Base-by-base conservation (phyloP, 2,888 invertebrate species). In the Ectemnius continuus region DNA sequence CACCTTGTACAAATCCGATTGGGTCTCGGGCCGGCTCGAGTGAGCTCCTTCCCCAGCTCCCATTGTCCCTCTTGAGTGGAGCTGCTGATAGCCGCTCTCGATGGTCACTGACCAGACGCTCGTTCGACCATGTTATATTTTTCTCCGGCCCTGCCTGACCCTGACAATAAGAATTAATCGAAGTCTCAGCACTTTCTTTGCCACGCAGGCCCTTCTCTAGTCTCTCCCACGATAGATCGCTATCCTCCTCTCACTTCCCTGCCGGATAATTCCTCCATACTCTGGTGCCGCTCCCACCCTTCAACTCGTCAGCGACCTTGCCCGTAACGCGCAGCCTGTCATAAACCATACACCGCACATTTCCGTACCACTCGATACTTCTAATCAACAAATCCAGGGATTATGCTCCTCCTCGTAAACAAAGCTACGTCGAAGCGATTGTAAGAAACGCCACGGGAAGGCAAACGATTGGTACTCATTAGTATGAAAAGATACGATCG, bases 81-180 rank as follows among this genome's bases (percentile, higher is more conserved):
- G 75, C 78, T 75, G 67, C 76, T 82, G 84, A 85, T 86, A 81
- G 81, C 81, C 69, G 76, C 80, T 79, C 79, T 68, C 73, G 67
- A 79, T 75, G 72, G 79, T 73, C 76, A 82, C 73, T 68, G 76
- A 52, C 72, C 75, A 69, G 72, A 73, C 75, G 79, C 66, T 69
- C 84, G 75, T 74, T 77, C 58, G 36, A 76, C 77, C 79, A 75
- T 80, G 81, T 85, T 85, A 86, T 84, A 85, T 85, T 86, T 83
- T 80, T 76, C 71, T 75, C 68, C 70, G 47, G 60, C 72, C 48
- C 76, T 66, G 76, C 63, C 84, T 86, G 85, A 86, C 82, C 83
- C 81, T 85, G 86, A 86, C 86, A 84, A 86, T 86, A 86, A 86
- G 84, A 86, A 86, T 86, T 86, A 86, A 86, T 86, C 84, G 87